These are phyloP conservation scores for Pseudachorutes palmiensis DNA, from an alignment of 1,140 invertebrate species.

Conservation along the genomic window DNA sequence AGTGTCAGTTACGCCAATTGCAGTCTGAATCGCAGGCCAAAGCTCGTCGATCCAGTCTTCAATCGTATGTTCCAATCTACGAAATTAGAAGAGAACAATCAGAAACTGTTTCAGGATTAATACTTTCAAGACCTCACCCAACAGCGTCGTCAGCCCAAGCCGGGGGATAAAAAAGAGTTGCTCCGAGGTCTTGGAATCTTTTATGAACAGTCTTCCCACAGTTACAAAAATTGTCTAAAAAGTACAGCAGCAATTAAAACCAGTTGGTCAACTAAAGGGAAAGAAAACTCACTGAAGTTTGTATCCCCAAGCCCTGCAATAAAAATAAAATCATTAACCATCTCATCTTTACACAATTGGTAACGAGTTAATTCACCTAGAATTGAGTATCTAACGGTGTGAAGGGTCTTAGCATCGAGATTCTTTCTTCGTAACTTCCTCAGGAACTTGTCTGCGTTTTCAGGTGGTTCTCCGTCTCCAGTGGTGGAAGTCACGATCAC, in stretches of 20 bases:
- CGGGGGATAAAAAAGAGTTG: constrained; percentile 45
- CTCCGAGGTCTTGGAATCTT: constrained; percentile 46
- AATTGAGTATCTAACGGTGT: constrained; percentile 45
- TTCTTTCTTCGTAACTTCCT: constrained; percentile 44
- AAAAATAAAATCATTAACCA: constrained; percentile 16
- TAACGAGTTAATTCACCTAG: constrained; percentile 42
- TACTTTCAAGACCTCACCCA: constrained; percentile 41
- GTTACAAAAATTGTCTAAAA: constrained; percentile 47
- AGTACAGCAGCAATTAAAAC: not conserved
- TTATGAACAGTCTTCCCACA: constrained; percentile 47
- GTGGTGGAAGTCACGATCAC: constrained; percentile 49
- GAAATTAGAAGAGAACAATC: not conserved
- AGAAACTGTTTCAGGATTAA: not conserved
- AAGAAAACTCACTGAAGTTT: constrained; percentile 44
- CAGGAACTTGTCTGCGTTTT: constrained; percentile 49
- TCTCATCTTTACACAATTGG: not conserved
- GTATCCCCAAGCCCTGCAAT: constrained; percentile 49
- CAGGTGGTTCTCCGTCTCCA: constrained; percentile 52
- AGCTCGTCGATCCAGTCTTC: constrained; percentile 50
- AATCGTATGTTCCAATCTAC: constrained; percentile 46
- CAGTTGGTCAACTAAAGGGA: not conserved
- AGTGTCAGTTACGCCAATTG: constrained; percentile 18
- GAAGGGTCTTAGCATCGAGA: constrained; percentile 40
- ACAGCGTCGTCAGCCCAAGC: constrained; percentile 52
- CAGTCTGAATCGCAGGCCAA: constrained; percentile 42